These are phyloP conservation scores for Zenarchopterus dispar DNA, from an alignment of 2,797 vertebrate genomes.

Conservation along the genomic window DNA sequence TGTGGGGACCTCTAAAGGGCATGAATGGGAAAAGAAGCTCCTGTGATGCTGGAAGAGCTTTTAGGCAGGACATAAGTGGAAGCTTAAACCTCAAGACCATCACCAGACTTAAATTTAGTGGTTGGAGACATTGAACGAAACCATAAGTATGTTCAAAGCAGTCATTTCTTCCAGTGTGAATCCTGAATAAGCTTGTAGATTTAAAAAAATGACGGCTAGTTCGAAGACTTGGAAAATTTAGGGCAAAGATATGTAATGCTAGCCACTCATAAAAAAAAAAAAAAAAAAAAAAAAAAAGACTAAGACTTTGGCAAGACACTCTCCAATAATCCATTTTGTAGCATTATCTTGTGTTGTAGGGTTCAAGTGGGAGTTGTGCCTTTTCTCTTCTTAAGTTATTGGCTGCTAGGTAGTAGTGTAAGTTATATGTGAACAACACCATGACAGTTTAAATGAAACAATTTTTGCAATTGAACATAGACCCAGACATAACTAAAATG, in stretches of 20 bases:
- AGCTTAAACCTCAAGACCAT: constrained; percentile 19
- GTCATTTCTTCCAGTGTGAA: constrained; percentile 32
- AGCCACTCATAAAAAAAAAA: no score
- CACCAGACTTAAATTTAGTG: constrained; percentile 2
- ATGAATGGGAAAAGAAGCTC: constrained; percentile 24
- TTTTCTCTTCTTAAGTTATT: constrained; percentile 19
- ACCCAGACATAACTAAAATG: background rate
- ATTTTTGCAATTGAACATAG: background rate
- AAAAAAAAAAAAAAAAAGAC: constrained; percentile 7
- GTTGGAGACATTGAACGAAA: constrained; percentile 3
- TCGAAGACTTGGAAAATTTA: constrained; percentile 18
- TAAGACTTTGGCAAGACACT: constrained; percentile 40
- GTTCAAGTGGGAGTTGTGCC: constrained; percentile 28
- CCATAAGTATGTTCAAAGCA: background rate
- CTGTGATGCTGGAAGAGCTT: constrained; percentile 17
- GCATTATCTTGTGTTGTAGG: constrained; percentile 34
- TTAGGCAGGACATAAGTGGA: constrained; percentile 9
- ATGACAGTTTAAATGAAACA: background rate
- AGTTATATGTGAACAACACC: constrained; percentile 15
- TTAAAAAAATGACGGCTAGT: constrained; percentile 27
- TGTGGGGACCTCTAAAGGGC: constrained; percentile 46
- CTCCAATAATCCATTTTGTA: constrained; percentile 36
- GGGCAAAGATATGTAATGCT: constrained; percentile 6
- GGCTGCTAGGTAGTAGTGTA: background rate
- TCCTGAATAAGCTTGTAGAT: background rate